Base-by-base conservation (phyloP, 2,113 vertebrate genomes). In the Myrmecophaga tridactyla region DNA sequence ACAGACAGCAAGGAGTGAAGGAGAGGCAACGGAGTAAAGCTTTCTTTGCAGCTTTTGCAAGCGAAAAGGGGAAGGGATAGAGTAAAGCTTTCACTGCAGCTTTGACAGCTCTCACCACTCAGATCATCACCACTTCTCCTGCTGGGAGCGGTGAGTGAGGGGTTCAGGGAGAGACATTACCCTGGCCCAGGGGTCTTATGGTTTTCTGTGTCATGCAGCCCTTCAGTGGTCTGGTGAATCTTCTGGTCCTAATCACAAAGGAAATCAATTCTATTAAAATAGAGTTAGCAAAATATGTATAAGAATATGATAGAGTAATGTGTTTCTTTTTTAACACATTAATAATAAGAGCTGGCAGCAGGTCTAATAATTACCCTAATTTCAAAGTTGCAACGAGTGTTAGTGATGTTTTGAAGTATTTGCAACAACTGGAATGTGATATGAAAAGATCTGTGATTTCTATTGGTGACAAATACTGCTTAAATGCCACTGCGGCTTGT, bases 351-450 rank as follows among this genome's bases (percentile, higher is more conserved):
- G 34, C 53, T 87, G 46, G 14, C 31, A 81, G 39, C 4, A 25
- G 18, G 27, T 14, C 39, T 92, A 69, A 56, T 43, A 85, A 87
- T 92, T 81, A 81, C 10, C 51, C 67, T 81, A 51, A 89, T 95
- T 96, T 95, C 58, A 90, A 92, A 90, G 53, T 18, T 63, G 36
- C 36, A 51, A 34, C 53, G 18, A 86, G 8, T 41, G 3, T 83
- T 43, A 87, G 51, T 91, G 90, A 36, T 72, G 46, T 41, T 96
- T 89, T 96, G n/a, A 87, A 36, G 88, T n/a, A n/a, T 4, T 39
- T 62, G 18, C 3, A 70, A 56, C 11, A 14, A 31, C 53, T 31
- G 29, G 60, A 36, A 77, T 56, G 13, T 83, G 89, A 41, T 15
- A 51, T 51, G 36, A 78, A 80, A 72, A 73, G 63, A 36, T 25